phyloP scores from a whole-genome alignment of 2,888 invertebrate genomes.

The Boloria euphrosyne region DNA sequence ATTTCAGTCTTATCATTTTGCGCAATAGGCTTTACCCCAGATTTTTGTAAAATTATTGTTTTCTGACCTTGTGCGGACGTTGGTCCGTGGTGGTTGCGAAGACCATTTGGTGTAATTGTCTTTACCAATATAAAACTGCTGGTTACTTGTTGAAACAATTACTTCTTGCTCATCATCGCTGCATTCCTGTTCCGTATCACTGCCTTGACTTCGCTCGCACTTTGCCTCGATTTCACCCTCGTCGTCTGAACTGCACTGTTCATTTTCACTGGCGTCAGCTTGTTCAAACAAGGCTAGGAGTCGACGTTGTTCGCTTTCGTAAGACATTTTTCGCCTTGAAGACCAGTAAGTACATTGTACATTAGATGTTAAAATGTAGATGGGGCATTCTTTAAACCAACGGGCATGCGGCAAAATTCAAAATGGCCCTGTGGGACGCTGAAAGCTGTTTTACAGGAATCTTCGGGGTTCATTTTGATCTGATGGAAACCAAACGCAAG shows the following conservation, averaged over 20 bases:
- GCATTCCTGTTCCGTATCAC: constrained; percentile 19
- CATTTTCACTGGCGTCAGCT: constrained; percentile 19
- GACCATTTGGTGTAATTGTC: constrained; percentile 25
- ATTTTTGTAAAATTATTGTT: constrained; percentile 23
- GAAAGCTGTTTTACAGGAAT: too few species aligned
- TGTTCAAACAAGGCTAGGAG: constrained; percentile 24
- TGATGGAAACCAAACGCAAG: too few species aligned
- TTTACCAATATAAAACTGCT: constrained; percentile 25
- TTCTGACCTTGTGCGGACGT: constrained; percentile 24
- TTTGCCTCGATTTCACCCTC: constrained; percentile 13
- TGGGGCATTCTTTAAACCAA: too few species aligned
- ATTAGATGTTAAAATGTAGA: too few species aligned
- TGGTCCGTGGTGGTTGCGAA: constrained; percentile 24
- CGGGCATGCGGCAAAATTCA: too few species aligned
- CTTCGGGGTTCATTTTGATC: too few species aligned
- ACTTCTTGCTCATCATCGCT: constrained; percentile 24
- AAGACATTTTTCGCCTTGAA: too few species aligned
- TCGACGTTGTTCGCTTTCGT: constrained; percentile 23
- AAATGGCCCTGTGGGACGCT: too few species aligned
- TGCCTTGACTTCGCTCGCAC: constrained; percentile 17
- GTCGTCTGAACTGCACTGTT: constrained; percentile 18
- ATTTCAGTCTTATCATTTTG: constrained; percentile 26
- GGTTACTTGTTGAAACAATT: constrained; percentile 26
- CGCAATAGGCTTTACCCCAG: constrained; percentile 24
- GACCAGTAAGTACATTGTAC: too few species aligned